Base-by-base conservation (phyloP, 2,888 invertebrate species). In the Andricus curvator region DNA sequence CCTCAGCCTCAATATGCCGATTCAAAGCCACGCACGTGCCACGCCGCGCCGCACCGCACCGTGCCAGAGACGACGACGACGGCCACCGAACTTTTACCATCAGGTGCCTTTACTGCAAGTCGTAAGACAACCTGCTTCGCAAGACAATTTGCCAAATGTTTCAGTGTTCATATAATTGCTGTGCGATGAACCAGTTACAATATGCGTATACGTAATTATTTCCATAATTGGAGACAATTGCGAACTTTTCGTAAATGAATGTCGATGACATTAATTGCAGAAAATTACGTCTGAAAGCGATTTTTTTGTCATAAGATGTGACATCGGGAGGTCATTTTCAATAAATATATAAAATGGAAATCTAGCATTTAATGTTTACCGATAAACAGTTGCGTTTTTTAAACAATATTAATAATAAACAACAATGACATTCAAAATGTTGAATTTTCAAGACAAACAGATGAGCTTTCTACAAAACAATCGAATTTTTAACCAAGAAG, bases 21-120 rank as follows among this genome's bases (percentile, higher is more conserved):
- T 74, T 74, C 70, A 51, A 74, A 74, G 56, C 70, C 56, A 74
- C 74, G 74, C 74, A 74, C 56, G 74, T 74, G 74, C 74, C 74
- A 56, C 51, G 17, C 74, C 56, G n/a, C 51, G 37, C 37, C 37
- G 8, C 37, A 8, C 37, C 37, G 37, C 37, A 33, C 15, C 15
- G 4, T 5, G 48, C 15, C 48, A 15, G 17, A 15, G 48, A 48
- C 15, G 74, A 74, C 70, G n/a, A 51, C 70, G 22, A 29, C 56
- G 29, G 29, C 29, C 74, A 56, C 48, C 25, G 25, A 74, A 56
- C 51, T 74, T 51, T 74, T 74, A 25, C 33, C 41, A 41, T 33
- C 74, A 74, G 56, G 56, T 56, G 51, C 56, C 51, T 22, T 70
- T 20, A 56, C 44, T 44, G 44, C 13, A 44, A 15, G n/a, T 56